Evolutionary conservation across 2,113 vertebrate genomes (phyloP).

Genomic region (Parus major): DNA sequence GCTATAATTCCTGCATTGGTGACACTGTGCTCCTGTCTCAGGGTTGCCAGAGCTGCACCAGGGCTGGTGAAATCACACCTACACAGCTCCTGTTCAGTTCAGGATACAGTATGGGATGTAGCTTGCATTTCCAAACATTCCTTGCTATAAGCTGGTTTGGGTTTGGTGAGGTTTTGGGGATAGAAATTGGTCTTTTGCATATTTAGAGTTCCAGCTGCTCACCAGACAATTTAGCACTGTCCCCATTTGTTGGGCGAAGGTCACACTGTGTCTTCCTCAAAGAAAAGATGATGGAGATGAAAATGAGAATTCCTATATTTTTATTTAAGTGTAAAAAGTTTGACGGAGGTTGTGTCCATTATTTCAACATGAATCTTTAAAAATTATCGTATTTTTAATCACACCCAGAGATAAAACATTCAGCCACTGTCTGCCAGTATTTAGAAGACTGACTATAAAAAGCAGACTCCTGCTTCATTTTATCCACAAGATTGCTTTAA

Average conservation of each 20-base stretch:
- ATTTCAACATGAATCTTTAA: background rate
- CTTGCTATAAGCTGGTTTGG: background rate
- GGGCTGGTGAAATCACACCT: background rate
- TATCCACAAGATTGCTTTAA: background rate
- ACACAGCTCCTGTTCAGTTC: background rate
- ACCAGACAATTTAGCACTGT: background rate
- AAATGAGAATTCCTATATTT: background rate
- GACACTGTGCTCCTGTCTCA: background rate
- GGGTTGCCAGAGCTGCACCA: background rate
- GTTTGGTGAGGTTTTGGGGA: too few relatives aligned
- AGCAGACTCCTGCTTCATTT: background rate
- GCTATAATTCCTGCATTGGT: background rate
- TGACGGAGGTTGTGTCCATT: background rate
- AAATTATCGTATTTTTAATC: background rate
- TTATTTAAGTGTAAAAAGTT: background rate
- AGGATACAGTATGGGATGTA: background rate
- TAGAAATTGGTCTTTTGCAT: background rate
- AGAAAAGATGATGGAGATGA: background rate
- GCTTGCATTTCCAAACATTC: background rate
- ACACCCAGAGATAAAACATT: background rate
- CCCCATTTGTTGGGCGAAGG: background rate
- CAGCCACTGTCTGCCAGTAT: background rate
- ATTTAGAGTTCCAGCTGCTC: background rate
- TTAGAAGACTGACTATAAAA: background rate
- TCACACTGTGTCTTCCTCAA: background rate